phyloP scores from a whole-genome alignment of 2,113 vertebrate species.

The Thermophis baileyi region DNA sequence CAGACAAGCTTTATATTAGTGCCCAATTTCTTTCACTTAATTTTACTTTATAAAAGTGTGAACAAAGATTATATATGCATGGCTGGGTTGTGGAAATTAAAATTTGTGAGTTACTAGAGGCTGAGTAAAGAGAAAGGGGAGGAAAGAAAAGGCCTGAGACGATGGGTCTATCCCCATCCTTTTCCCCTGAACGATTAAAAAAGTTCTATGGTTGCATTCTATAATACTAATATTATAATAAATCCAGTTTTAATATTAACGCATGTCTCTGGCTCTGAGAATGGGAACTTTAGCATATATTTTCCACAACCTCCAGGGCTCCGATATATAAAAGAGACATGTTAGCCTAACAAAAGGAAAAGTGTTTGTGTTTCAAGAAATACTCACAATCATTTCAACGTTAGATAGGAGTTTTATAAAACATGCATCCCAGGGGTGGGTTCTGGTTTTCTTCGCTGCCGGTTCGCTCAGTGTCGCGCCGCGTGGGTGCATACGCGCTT shows the following conservation, averaged over 20 bases:
- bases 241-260: constrained; percentile 56
- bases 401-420: background rate
- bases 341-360: background rate
- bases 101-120: constrained; percentile 56
- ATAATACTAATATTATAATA: constrained; percentile 57
- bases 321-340: background rate
- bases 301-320: background rate
- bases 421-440: background rate
- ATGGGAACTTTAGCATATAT: background rate
- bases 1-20: constrained; percentile 73
- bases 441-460: too few relatives aligned
- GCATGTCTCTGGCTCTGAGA: background rate
- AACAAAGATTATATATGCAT: constrained; percentile 72
- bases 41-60: constrained; percentile 69
- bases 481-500: too few relatives aligned
- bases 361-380: background rate
- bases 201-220: constrained; percentile 49
- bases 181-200: constrained; percentile 58
- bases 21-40: constrained; percentile 69
- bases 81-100: constrained; percentile 68
- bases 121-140: constrained; percentile 51
- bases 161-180: constrained; percentile 53
- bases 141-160: constrained; percentile 35
- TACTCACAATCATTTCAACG: background rate
- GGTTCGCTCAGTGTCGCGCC: too few relatives aligned